A percentile compares a stretch with the other conserved stretches of the same genome.
phyloP scores from a whole-genome alignment of 2,797 vertebrate genomes.

The Oceanodroma leucorhoa region DNA sequence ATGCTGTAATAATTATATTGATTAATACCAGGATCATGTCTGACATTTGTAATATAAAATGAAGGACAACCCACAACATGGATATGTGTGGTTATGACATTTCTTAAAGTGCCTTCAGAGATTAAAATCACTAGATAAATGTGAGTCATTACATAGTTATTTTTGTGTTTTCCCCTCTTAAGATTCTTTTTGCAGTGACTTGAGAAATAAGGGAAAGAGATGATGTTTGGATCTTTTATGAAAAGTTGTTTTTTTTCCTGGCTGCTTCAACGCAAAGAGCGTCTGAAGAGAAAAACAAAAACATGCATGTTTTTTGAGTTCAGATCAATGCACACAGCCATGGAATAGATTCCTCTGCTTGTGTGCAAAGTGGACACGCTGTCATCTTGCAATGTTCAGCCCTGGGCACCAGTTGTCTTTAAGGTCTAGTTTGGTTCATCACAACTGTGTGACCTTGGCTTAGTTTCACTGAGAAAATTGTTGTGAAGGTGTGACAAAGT shows the following conservation, averaged over 20 bases:
- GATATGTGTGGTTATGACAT: conserved; percentile 25
- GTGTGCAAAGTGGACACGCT: neutral
- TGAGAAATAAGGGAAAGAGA: neutral
- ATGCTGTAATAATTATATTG: conserved; percentile 42
- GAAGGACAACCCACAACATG: conserved; percentile 36
- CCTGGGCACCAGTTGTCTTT: neutral
- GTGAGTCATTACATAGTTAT: neutral
- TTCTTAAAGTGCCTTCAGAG: conserved; percentile 18
- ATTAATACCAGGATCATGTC: conserved; percentile 44
- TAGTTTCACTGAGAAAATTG: neutral
- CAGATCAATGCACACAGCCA: neutral
- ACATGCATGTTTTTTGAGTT: neutral
- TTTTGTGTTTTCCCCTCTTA: neutral
- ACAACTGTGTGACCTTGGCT: neutral
- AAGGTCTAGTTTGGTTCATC: neutral
- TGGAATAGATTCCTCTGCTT: neutral
- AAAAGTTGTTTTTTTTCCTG: neutral
- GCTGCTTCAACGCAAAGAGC: neutral
- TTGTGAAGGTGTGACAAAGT: neutral
- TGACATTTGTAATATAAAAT: conserved; percentile 62
- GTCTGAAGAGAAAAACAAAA: conserved; percentile 29
- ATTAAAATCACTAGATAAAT: conserved; percentile 37
- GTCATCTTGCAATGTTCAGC: neutral
- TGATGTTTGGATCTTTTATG: neutral
- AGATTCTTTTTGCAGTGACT: neutral